Percentiles rank a stretch among this genome's conserved stretches.
Conservation (phyloP, 2,797 vertebrate genomes). For the Tarsius wallacei region DNA sequence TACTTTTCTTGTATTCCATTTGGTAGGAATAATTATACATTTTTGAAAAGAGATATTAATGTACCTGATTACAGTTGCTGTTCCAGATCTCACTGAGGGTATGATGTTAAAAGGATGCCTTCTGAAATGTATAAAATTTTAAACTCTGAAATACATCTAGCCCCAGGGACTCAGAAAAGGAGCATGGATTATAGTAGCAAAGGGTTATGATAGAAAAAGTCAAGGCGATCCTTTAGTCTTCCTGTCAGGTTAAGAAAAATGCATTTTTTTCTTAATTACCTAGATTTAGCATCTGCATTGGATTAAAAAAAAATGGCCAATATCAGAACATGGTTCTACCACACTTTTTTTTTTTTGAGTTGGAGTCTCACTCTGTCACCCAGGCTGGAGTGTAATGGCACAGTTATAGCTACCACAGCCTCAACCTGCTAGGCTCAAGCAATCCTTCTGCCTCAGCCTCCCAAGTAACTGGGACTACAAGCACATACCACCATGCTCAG, state of each 20-base stretch:
- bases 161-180: background rate
- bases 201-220: background rate
- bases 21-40: background rate
- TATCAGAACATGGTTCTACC: background rate
- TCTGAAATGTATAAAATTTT: background rate
- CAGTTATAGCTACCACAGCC: too few species aligned
- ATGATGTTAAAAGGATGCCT: background rate
- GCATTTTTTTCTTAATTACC: background rate
- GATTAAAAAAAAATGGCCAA: background rate
- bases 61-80: background rate
- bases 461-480: too few species aligned
- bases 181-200: background rate
- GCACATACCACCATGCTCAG: too few species aligned
- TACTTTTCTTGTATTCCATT: background rate
- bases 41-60: background rate
- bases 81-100: background rate
- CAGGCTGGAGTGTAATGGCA: too few species aligned
- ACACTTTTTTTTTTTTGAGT: too few species aligned
- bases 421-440: too few species aligned
- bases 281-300: background rate
- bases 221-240: background rate
- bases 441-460: too few species aligned
- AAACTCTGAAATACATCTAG: slow-evolving; percentile 3
- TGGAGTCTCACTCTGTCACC: too few species aligned
- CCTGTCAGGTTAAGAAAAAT: background rate